Conservation (phyloP, 2,888 invertebrate species). For the Colostygia pectinataria region DNA sequence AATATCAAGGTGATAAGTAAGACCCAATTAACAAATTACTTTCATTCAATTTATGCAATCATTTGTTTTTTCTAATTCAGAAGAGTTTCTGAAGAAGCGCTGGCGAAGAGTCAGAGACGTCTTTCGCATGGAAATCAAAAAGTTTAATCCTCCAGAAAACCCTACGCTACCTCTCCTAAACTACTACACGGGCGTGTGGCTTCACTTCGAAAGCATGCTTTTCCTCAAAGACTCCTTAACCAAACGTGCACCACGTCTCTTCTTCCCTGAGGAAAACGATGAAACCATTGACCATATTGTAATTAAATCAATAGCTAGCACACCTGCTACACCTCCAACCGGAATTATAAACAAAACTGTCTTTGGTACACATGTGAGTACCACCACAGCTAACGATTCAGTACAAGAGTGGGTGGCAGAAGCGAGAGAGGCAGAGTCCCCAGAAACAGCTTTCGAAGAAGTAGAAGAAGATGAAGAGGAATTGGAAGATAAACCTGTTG, state of each 20-base stretch:
- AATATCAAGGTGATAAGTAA: too few relatives aligned
- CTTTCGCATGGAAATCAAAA: slow-evolving; percentile 26
- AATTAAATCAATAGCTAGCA: too few relatives aligned
- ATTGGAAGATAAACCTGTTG: not conserved
- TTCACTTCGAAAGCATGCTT: slow-evolving; percentile 36
- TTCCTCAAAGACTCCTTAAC: slow-evolving; percentile 33
- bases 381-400: too few relatives aligned
- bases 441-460: slow-evolving; percentile 5
- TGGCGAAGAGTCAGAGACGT: slow-evolving; percentile 45
- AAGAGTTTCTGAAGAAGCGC: slow-evolving; percentile 38
- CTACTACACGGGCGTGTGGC: slow-evolving; percentile 43
- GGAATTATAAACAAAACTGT: too few relatives aligned
- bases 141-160: slow-evolving; percentile 15
- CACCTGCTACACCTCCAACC: too few relatives aligned
- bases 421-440: not conserved
- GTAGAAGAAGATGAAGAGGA: not conserved
- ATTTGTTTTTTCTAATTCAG: slow-evolving; percentile 26
- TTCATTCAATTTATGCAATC: too few relatives aligned
- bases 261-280: slow-evolving; percentile 21
- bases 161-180: slow-evolving; percentile 28
- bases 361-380: too few relatives aligned
- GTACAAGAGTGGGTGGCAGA: not conserved
- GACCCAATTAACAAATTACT: too few relatives aligned
- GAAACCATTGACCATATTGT: not conserved
- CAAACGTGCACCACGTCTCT: slow-evolving; percentile 8